A percentile compares a stretch with the other conserved stretches of the same genome.
phyloP scores from a whole-genome alignment of 1,140 invertebrate species.

The Drosophila chauvacae region DNA sequence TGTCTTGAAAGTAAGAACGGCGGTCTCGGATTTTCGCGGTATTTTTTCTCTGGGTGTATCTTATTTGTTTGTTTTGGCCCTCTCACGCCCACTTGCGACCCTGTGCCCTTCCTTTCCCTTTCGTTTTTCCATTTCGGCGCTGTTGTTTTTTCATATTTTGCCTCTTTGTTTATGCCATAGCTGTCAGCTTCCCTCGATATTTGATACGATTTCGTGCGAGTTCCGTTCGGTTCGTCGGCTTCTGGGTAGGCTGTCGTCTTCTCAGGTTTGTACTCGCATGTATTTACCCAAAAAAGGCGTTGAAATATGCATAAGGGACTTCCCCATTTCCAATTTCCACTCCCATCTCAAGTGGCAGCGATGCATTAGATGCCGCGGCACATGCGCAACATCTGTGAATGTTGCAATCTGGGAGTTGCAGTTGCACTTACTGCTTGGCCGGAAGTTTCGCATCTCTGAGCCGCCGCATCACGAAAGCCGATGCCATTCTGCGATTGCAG shows the following conservation, averaged over 20 bases:
- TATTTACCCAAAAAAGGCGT: constrained; percentile 54
- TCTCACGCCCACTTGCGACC: constrained; percentile 9
- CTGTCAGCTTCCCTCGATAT: constrained; percentile 55
- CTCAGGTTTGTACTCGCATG: constrained; percentile 16
- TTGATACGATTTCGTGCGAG: constrained; percentile 60
- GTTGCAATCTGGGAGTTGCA: constrained; percentile 28
- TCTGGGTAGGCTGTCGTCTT: constrained; percentile 13
- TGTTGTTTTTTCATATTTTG: constrained; percentile 57
- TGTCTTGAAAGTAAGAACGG: too few species aligned
- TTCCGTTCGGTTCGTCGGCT: constrained; percentile 29
- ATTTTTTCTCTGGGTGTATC: too few species aligned
- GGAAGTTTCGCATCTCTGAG: constrained; percentile 57
- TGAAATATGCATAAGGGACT: constrained; percentile 54
- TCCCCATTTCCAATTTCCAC: constrained; percentile 25
- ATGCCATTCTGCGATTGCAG: constrained; percentile 27
- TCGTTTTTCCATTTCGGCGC: constrained; percentile 22
- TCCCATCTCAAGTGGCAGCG: constrained; percentile 49
- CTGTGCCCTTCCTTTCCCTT: constrained; percentile 35
- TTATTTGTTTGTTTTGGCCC: constrained; percentile 16
- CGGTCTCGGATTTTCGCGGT: too few species aligned
- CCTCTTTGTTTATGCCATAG: constrained; percentile 34
- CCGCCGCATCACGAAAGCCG: constrained; percentile 14
- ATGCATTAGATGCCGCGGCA: constrained; percentile 36
- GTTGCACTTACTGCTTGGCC: constrained; percentile 40
- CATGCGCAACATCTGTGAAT: constrained; percentile 63